These are phyloP conservation scores for Chydorus sphaericus DNA, from an alignment of 2,888 invertebrate genomes.

Conservation along the genomic window DNA sequence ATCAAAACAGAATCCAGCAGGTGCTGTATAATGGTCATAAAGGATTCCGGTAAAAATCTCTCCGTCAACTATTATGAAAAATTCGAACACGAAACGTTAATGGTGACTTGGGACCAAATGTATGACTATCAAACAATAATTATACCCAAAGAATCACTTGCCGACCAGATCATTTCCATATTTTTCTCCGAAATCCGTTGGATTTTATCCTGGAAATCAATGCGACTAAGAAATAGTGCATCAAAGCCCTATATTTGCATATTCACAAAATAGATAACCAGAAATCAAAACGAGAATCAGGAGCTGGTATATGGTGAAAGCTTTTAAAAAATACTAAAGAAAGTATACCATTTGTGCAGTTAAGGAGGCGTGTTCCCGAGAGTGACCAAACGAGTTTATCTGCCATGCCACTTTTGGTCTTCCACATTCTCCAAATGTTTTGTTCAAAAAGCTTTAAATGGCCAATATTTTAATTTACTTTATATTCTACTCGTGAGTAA, in stretches of 20 bases:
- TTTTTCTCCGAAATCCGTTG: constrained; percentile 1
- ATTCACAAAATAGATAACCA: no score
- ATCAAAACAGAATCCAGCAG: constrained; percentile 39
- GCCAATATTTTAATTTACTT: no score
- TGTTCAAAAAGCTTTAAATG: constrained; percentile 41
- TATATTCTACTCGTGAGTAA: no score
- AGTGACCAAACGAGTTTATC: constrained; percentile 75
- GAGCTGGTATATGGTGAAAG: no score
- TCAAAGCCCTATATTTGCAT: constrained; percentile 37
- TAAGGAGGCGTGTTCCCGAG: constrained; percentile 48
- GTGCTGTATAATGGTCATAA: constrained; percentile 30
- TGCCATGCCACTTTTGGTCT: constrained; percentile 67
- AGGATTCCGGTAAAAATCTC: constrained; percentile 36
- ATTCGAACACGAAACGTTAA: no score
- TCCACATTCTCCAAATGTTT: constrained; percentile 55
- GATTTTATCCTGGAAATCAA: constrained; percentile 30
- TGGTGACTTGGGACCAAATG: background rate
- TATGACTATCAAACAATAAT: no score
- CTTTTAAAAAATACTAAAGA: no score
- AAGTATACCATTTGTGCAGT: constrained; percentile 32
- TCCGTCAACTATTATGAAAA: constrained; percentile 24
- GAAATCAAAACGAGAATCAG: no score
- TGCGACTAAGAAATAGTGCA: constrained; percentile 32
- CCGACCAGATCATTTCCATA: constrained; percentile 32
- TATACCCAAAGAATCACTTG: constrained; percentile 7